Base-by-base conservation (phyloP, 2,113 vertebrate species). In the Paedocypris sp. region DNA sequence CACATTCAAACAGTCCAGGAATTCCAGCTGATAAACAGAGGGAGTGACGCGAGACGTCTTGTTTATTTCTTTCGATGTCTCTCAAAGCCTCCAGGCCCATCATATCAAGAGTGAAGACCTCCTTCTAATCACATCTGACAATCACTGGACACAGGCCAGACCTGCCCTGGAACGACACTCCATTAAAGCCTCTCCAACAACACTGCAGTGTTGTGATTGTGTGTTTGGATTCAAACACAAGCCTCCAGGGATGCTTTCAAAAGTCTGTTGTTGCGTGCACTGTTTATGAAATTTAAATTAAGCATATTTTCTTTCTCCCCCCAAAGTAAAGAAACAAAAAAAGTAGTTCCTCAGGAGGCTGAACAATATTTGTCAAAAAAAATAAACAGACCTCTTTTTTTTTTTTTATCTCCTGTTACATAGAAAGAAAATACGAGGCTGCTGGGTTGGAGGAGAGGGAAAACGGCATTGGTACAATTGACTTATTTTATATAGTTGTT, bases 261-360 rank as follows among this genome's bases (percentile, higher is more conserved):
- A 11, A 62, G 29, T 26, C 33, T 25, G 59, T 57, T 48, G 28
- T 26, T 45, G 35, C 15, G n/a, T 8, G 31, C 15, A 56, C 18
- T 75, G 56, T 75, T 79, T 80, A 70, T 64, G 13, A 15, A 53
- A 19, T 38, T 75, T 79, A 67, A 77, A 79, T 79, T 79, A 82
- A 71, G 38, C 16, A 78, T 75, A 73, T 75, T 69, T 64, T 69
- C 62, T 22, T 20, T 47, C 41, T 31, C 68, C 70, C 69, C 67
- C 38, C 39, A 59, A 52, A 66, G 28, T 49, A 48, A 46, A 42
- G 58, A 49, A 64, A 71, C n/a, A 11, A 53, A 53, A 9, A 50
- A 69, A 71, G 46, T 49, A 31, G 15, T 16, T 9, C 8, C 25
- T 52, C 5, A 20, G 15, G 51, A 46, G 72, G 73, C 69, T 48